phyloP scores from a whole-genome alignment of 2,797 vertebrate genomes.

The Apodemus agrarius region DNA sequence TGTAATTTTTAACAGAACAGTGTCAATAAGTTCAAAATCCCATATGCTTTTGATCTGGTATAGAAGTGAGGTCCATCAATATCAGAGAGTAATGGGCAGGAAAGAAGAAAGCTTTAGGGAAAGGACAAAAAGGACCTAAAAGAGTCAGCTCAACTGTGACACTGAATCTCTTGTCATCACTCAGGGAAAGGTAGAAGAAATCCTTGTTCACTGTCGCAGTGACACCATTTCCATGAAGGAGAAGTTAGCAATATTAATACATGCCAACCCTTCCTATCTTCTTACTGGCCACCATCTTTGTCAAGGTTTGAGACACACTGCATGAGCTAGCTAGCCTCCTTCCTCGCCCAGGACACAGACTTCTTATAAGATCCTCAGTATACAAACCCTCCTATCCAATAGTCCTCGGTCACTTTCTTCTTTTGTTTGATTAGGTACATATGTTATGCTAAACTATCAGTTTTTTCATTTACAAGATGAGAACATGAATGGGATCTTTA shows the following conservation, averaged over 20 bases:
- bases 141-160: conserved; percentile 4
- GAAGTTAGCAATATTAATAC: background rate
- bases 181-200: conserved; percentile 14
- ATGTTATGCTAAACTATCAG: background rate
- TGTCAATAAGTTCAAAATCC: conserved; percentile 81
- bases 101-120: conserved; percentile 47
- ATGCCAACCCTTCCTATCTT: background rate
- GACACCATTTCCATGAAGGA: background rate
- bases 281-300: background rate
- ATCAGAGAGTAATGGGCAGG: conserved; percentile 57
- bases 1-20: conserved; percentile 79
- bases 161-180: background rate
- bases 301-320: background rate
- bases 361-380: conserved; percentile 27
- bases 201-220: background rate
- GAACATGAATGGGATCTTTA: background rate
- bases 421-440: background rate
- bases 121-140: conserved; percentile 6
- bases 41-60: conserved; percentile 71
- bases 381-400: background rate
- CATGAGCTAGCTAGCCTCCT: background rate
- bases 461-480: conserved; percentile 21
- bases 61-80: conserved; percentile 58
- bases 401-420: background rate
- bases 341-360: background rate